These are phyloP conservation scores for Lasioglossum marginatum DNA, from an alignment of 2,888 invertebrate genomes.

Conservation along the genomic window DNA sequence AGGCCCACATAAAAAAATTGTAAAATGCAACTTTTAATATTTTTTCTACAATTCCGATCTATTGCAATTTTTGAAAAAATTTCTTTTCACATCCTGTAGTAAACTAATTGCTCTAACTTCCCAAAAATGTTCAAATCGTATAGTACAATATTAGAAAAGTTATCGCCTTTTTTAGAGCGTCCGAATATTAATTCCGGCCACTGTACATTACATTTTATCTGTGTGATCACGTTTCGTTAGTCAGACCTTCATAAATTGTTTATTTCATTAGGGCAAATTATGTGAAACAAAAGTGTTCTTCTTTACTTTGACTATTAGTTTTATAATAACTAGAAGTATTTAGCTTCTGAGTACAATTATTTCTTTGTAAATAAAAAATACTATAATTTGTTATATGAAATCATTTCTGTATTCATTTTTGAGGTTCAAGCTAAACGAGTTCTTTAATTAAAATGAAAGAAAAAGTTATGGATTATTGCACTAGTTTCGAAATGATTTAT, in stretches of 20 bases:
- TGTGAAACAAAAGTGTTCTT: background rate
- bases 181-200: too few relatives aligned
- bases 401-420: background rate
- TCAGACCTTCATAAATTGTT: background rate
- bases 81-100: too few relatives aligned
- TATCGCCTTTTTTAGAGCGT: too few relatives aligned
- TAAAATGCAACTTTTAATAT: too few relatives aligned
- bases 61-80: too few relatives aligned
- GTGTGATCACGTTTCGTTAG: background rate
- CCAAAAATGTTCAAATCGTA: too few relatives aligned
- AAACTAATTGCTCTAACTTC: too few relatives aligned
- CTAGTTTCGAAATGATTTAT: background rate
- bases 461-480: background rate
- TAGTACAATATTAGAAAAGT: too few relatives aligned
- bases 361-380: background rate
- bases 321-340: background rate
- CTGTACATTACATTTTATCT: background rate
- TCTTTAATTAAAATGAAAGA: too few relatives aligned
- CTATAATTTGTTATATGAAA: too few relatives aligned
- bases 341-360: background rate
- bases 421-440: background rate
- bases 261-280: background rate
- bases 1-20: too few relatives aligned
- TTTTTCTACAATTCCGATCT: too few relatives aligned
- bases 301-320: background rate